Evolutionary conservation across 2,113 vertebrate genomes (phyloP).

Genomic region (Phylloscopus whistleri): DNA sequence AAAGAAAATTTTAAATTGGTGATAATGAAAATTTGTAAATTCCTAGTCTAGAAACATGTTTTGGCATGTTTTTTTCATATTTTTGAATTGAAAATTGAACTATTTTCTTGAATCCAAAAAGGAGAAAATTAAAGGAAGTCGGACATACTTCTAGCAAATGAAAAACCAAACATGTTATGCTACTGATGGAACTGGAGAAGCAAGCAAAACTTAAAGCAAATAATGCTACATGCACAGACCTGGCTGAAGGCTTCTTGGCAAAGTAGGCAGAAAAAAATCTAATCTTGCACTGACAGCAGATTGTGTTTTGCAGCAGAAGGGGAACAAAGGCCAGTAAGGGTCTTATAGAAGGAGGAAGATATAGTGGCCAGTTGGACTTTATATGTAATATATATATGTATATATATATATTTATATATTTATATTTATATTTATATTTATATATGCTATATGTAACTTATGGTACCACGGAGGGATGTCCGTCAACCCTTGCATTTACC

Average conservation of each 20-base stretch:
- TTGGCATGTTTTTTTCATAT: not conserved
- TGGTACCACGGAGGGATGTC: not conserved
- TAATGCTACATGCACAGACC: not conserved
- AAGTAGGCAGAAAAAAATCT: not conserved
- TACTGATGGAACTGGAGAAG: not conserved
- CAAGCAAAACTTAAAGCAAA: not conserved
- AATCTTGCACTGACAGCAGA: not conserved
- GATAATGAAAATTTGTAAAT: not conserved
- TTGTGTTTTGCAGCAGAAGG: not conserved
- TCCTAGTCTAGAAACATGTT: not conserved
- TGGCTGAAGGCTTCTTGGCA: not conserved
- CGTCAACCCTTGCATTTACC: not conserved
- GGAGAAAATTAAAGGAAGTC: not conserved
- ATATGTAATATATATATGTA: too few species aligned
- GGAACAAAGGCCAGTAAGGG: not conserved
- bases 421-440: too few species aligned
- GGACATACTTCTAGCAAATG: not conserved
- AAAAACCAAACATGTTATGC: not conserved
- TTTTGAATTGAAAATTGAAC: not conserved
- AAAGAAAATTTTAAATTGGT: not conserved
- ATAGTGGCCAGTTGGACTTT: not conserved
- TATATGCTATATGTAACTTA: not conserved
- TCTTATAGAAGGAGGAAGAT: not conserved
- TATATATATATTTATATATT: too few species aligned
- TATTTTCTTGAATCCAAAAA: not conserved